Evolutionary conservation across 2,113 vertebrate genomes (phyloP).

Genomic region (Coregonus clupeaformis): DNA sequence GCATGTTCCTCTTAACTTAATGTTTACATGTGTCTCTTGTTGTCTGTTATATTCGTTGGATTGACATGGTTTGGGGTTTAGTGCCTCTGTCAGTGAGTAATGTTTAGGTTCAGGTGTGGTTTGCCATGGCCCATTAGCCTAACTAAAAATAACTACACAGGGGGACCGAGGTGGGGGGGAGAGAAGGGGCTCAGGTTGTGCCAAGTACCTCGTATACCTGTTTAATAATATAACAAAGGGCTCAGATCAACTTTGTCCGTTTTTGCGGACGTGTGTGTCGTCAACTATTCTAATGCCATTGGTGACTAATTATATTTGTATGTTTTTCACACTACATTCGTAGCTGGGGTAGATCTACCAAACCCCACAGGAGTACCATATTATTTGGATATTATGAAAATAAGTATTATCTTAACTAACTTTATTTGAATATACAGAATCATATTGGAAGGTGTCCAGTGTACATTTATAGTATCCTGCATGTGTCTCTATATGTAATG

Average conservation of each 20-base stretch:
- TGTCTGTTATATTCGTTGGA: slow-evolving; percentile 14
- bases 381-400: slow-evolving; percentile 40
- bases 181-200: slow-evolving; percentile 23
- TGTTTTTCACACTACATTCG: slow-evolving; percentile 33
- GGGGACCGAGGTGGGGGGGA: not conserved
- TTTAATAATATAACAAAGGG: slow-evolving; percentile 50
- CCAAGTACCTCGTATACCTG: slow-evolving; percentile 38
- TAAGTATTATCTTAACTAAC: slow-evolving; percentile 51
- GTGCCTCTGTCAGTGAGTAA: not conserved
- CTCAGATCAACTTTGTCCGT: slow-evolving; percentile 35
- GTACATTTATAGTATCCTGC: slow-evolving; percentile 48
- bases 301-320: not conserved
- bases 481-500: slow-evolving; percentile 46
- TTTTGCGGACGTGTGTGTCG: no score
- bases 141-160: slow-evolving; percentile 37
- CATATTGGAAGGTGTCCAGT: slow-evolving; percentile 41
- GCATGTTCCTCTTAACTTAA: slow-evolving; percentile 22
- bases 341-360: slow-evolving; percentile 1
- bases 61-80: slow-evolving; percentile 16
- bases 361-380: slow-evolving; percentile 5
- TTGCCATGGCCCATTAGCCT: slow-evolving; percentile 55
- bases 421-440: slow-evolving; percentile 46
- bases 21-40: slow-evolving; percentile 43
- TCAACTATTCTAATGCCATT: no score
- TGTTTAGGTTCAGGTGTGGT: slow-evolving; percentile 53